These are phyloP conservation scores for Gambusia holbrooki DNA, from an alignment of 2,113 vertebrate species.

Conservation along the genomic window DNA sequence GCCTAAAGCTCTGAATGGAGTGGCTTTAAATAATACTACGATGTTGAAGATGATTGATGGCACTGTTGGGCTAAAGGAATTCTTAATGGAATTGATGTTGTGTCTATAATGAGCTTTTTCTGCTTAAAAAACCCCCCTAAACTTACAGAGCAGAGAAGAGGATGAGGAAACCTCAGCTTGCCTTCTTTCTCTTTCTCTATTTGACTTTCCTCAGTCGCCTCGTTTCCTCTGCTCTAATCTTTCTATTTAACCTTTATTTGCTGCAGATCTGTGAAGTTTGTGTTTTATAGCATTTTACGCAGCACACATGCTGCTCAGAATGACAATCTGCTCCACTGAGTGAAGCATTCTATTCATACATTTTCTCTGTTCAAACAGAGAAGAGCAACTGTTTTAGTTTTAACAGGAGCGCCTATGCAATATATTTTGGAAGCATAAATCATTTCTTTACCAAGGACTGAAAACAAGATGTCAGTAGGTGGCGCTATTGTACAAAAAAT, in stretches of 20 bases:
- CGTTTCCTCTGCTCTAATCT: conserved; percentile 21
- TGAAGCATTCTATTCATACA: conserved; percentile 1
- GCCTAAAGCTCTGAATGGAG: conserved; percentile 1
- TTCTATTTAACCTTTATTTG: conserved; percentile 49
- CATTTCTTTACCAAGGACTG: no score
- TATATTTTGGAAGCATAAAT: no score
- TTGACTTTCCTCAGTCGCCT: conserved; percentile 14
- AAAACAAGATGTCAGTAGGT: no score
- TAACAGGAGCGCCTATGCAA: background rate
- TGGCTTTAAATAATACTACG: conserved; percentile 46
- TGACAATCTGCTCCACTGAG: background rate
- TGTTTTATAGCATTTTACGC: background rate
- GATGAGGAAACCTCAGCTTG: background rate
- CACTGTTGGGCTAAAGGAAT: conserved; percentile 38
- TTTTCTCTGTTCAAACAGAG: conserved; percentile 2
- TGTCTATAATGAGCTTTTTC: conserved; percentile 50
- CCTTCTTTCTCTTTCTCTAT: conserved; percentile 1
- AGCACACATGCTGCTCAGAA: conserved; percentile 1
- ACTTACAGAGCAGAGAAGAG: conserved; percentile 1
- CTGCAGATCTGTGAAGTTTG: background rate
- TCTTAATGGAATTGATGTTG: conserved; percentile 58
- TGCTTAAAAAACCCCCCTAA: conserved; percentile 19
- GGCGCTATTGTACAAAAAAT: no score
- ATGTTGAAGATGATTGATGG: conserved; percentile 52
- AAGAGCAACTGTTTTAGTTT: background rate